These are phyloP conservation scores for Himalopsyche anomala DNA, from an alignment of 2,888 invertebrate genomes.

Conservation along the genomic window DNA sequence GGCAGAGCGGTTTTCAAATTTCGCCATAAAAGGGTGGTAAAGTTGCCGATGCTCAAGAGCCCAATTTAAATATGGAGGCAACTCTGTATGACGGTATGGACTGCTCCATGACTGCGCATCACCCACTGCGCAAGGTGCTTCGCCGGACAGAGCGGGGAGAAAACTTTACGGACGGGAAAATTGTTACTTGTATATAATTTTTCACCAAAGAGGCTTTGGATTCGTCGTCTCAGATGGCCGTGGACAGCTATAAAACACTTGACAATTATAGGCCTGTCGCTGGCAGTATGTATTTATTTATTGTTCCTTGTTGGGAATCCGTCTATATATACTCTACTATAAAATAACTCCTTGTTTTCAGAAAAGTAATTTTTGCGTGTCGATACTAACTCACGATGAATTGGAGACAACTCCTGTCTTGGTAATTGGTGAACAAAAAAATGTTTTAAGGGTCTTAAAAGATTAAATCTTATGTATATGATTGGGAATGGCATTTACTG, in stretches of 20 bases:
- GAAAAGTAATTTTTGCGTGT: no score
- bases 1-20: slow-evolving; percentile 15
- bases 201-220: slow-evolving; percentile 1
- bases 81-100: slow-evolving; percentile 7
- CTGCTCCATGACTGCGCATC: neutral
- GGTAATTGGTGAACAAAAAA: no score
- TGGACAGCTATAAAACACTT: neutral
- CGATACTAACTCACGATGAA: no score
- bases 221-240: neutral
- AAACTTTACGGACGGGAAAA: slow-evolving; percentile 17
- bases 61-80: slow-evolving; percentile 1
- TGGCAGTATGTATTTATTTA: slow-evolving; percentile 6
- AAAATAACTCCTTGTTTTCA: no score
- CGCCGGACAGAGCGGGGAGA: slow-evolving; percentile 3
- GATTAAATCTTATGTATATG: no score
- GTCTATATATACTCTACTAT: no score
- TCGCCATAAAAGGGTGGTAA: slow-evolving; percentile 13
- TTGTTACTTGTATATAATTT: slow-evolving; percentile 34
- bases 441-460: no score
- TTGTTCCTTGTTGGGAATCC: neutral
- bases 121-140: neutral
- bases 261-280: neutral
- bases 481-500: no score
- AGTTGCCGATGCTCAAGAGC: neutral
- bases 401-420: no score